These are phyloP conservation scores for Archivesica marissinica DNA, from an alignment of 1,140 invertebrate species.

Conservation along the genomic window DNA sequence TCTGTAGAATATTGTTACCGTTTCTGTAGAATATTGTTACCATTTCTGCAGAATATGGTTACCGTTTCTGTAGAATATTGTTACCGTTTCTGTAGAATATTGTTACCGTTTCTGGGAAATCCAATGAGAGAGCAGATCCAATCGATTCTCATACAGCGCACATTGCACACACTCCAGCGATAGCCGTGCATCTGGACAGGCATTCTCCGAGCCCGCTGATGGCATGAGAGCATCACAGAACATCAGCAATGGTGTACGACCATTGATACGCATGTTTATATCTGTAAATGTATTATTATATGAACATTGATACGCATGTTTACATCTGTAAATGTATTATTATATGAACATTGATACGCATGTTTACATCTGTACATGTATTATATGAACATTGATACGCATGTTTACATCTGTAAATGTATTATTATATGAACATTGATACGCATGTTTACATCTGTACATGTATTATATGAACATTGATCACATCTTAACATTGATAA, in stretches of 20 bases:
- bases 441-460: too few species aligned
- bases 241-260: slow-evolving; percentile 78
- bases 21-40: too few species aligned
- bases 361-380: too few species aligned
- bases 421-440: too few species aligned
- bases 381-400: slow-evolving; percentile 68
- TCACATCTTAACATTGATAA: neutral
- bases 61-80: too few species aligned
- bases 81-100: too few species aligned
- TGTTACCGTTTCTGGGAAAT: slow-evolving; percentile 82
- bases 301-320: too few species aligned
- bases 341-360: too few species aligned
- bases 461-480: too few species aligned
- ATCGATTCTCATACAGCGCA: slow-evolving; percentile 80
- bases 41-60: too few species aligned
- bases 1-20: too few species aligned
- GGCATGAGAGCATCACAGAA: slow-evolving; percentile 84
- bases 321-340: too few species aligned
- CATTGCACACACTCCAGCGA: slow-evolving; percentile 82
- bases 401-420: slow-evolving; percentile 73
- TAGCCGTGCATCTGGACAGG: slow-evolving; percentile 77
- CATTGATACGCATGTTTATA: slow-evolving; percentile 69
- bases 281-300: slow-evolving; percentile 73
- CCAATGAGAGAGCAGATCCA: slow-evolving; percentile 82
- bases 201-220: slow-evolving; percentile 78